Evolutionary conservation across 2,797 vertebrate species (phyloP).

Genomic region (Hoplostethus atlanticus): DNA sequence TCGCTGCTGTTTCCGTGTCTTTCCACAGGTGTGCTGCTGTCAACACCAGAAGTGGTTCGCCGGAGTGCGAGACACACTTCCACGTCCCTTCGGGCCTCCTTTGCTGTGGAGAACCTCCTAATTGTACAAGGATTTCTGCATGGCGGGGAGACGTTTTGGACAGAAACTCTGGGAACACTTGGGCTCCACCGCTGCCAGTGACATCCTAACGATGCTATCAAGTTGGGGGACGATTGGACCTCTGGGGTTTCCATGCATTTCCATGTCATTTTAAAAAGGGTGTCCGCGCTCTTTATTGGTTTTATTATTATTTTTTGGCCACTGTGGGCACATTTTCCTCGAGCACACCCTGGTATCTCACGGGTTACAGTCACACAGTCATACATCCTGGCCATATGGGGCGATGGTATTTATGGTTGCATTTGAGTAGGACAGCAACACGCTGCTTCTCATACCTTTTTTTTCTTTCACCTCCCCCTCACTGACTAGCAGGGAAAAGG

Average conservation of each 20-base stretch:
- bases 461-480: conserved; percentile 6
- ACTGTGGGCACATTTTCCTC: background rate
- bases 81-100: conserved; percentile 24
- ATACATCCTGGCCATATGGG: background rate
- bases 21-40: conserved; percentile 47
- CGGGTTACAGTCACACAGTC: background rate
- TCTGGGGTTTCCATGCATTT: conserved; percentile 7
- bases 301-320: conserved; percentile 16
- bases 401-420: conserved; percentile 11
- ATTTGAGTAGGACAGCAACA: conserved; percentile 3
- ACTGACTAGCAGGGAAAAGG: conserved; percentile 7
- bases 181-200: background rate
- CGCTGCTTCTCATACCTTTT: background rate
- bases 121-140: conserved; percentile 22
- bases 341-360: background rate
- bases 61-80: conserved; percentile 17
- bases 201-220: conserved; percentile 33
- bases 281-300: background rate
- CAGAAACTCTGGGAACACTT: conserved; percentile 6
- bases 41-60: conserved; percentile 32
- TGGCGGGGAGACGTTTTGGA: conserved; percentile 14
- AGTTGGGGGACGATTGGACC: conserved; percentile 13
- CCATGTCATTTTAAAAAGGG: conserved; percentile 7
- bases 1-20: conserved; percentile 3
- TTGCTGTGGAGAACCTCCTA: conserved; percentile 20